Conservation (phyloP, 1,140 invertebrate genomes). For the Pseudomyrmex gracilis region DNA sequence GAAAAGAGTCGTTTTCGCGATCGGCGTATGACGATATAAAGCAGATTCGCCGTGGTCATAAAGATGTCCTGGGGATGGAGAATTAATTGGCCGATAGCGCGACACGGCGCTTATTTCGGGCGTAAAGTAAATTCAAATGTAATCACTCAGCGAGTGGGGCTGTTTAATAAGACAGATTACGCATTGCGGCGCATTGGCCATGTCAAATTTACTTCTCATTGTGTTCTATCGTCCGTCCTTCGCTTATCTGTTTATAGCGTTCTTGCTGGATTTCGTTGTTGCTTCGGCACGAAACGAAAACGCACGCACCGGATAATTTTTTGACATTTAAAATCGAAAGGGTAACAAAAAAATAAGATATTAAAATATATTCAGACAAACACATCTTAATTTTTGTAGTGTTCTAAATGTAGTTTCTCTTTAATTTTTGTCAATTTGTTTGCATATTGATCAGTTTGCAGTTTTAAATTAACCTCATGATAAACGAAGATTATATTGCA, state of each 20-base stretch:
- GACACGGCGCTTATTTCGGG: constrained; percentile 44
- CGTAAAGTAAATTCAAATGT: constrained; percentile 57
- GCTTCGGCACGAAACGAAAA: neutral
- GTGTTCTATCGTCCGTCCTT: constrained; percentile 37
- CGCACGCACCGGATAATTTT: neutral
- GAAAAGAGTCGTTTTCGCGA: constrained; percentile 10
- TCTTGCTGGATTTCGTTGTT: constrained; percentile 24
- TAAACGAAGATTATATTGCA: neutral
- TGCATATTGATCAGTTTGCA: neutral
- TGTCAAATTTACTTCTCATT: constrained; percentile 61
- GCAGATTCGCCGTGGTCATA: constrained; percentile 57
- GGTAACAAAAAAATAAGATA: neutral
- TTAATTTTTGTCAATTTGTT: neutral
- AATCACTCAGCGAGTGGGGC: constrained; percentile 39
- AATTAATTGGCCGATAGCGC: constrained; percentile 58
- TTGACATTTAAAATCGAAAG: neutral
- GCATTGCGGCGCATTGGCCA: constrained; percentile 26
- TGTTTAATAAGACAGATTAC: constrained; percentile 63
- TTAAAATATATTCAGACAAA: neutral
- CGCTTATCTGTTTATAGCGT: constrained; percentile 52
- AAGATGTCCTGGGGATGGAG: constrained; percentile 46
- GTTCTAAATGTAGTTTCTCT: neutral
- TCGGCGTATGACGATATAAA: constrained; percentile 24
- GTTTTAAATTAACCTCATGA: neutral
- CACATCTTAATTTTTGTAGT: neutral